phyloP scores from a whole-genome alignment of 1,140 invertebrate genomes.

The Leptestheria dahalacensis region DNA sequence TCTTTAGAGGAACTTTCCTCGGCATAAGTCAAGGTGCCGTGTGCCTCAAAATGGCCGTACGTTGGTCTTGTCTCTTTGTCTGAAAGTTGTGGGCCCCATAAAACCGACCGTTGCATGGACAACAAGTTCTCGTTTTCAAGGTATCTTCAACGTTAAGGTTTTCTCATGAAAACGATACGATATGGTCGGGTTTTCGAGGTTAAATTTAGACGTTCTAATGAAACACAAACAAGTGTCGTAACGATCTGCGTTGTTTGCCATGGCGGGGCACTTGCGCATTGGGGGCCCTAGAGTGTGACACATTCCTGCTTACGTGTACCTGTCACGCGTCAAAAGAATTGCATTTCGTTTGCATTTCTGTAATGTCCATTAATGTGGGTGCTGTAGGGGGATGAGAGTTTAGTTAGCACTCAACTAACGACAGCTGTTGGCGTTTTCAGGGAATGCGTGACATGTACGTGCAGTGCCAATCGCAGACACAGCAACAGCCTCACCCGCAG shows the following conservation, averaged over 20 bases:
- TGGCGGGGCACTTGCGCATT: neutral
- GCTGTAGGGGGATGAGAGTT: too few relatives aligned
- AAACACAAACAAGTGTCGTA: neutral
- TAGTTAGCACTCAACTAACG: too few relatives aligned
- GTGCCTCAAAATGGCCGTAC: neutral
- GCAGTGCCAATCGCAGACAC: conserved; percentile 32
- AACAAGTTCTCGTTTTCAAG: neutral
- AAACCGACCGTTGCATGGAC: neutral
- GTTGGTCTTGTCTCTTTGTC: neutral
- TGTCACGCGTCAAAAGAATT: neutral
- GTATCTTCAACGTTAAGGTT: neutral
- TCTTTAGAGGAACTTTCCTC: too few relatives aligned
- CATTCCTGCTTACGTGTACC: neutral
- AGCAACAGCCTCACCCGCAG: conserved; percentile 26
- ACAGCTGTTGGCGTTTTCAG: too few relatives aligned
- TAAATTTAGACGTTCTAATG: too few relatives aligned
- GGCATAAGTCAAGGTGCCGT: too few relatives aligned
- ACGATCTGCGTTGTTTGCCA: neutral
- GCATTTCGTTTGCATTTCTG: neutral
- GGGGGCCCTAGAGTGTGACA: neutral
- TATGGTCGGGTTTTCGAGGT: too few relatives aligned
- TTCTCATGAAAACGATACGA: too few relatives aligned
- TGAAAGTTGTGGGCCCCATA: neutral
- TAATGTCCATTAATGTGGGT: neutral
- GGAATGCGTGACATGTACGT: conserved; percentile 57